Conservation (phyloP, 2,113 vertebrate species). For the Urocynchramus pylzowi region DNA sequence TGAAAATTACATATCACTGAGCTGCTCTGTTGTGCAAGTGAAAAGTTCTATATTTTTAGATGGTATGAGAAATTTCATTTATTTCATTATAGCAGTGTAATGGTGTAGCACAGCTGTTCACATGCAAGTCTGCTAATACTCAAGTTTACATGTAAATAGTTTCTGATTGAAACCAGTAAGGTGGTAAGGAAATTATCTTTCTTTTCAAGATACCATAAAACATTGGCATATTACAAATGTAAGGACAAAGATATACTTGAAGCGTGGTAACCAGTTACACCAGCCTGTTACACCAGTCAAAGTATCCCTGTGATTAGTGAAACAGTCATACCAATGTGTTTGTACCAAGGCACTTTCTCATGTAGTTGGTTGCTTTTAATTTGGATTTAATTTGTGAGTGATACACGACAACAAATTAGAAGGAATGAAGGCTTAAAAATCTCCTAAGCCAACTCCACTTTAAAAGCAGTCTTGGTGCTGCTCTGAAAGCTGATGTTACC, state of each 20-base stretch:
- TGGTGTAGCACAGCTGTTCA: not conserved
- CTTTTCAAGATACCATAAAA: not conserved
- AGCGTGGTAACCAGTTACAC: not conserved
- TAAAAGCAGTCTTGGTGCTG: not conserved
- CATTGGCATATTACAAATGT: not conserved
- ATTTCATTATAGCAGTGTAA: not conserved
- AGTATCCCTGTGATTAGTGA: not conserved
- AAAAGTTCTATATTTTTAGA: not conserved
- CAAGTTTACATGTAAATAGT: not conserved
- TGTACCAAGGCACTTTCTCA: not conserved
- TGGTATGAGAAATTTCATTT: not conserved
- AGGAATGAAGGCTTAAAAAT: not conserved
- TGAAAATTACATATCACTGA: not conserved
- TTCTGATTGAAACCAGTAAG: not conserved
- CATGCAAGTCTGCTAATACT: not conserved
- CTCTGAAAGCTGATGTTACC: not conserved
- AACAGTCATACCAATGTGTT: not conserved
- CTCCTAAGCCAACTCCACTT: not conserved
- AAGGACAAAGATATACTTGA: not conserved
- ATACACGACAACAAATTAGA: not conserved
- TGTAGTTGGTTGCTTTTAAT: not conserved
- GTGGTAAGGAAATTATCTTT: not conserved
- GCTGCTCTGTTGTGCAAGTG: not conserved
- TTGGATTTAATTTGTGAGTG: not conserved
- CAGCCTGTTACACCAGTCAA: not conserved